Conservation (phyloP, 2,113 vertebrate species). For the Oreochromis niloticus region DNA sequence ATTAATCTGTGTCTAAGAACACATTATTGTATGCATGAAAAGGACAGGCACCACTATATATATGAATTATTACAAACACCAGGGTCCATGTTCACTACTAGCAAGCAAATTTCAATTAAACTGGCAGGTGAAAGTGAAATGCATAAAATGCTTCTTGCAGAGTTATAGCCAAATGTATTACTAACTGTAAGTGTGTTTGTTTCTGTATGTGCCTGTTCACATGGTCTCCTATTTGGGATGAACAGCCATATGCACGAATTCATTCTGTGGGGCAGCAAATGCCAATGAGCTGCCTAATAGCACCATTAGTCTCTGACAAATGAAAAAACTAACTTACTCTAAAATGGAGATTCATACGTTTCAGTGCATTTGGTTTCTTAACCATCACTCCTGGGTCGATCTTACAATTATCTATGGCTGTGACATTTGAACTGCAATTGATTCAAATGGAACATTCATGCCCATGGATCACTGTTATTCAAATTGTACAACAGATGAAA, state of each 20-base stretch:
- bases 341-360: constrained; percentile 60
- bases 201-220: background rate
- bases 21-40: constrained; percentile 1
- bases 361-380: constrained; percentile 36
- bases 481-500: constrained; percentile 34
- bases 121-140: constrained; percentile 59
- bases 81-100: constrained; percentile 4
- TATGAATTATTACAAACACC: constrained; percentile 48
- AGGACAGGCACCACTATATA: constrained; percentile 26
- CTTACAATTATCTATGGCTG: constrained; percentile 55
- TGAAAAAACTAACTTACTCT: constrained; percentile 59
- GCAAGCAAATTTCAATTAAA: constrained; percentile 68
- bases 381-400: constrained; percentile 35
- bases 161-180: constrained; percentile 18
- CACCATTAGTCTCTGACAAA: constrained; percentile 66
- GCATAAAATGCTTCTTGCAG: constrained; percentile 56
- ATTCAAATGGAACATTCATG: constrained; percentile 49
- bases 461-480: constrained; percentile 40
- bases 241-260: constrained; percentile 45
- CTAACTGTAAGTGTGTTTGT: background rate
- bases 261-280: constrained; percentile 50
- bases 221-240: constrained; percentile 13
- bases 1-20: constrained; percentile 10
- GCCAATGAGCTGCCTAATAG: constrained; percentile 58
- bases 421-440: constrained; percentile 57